Conservation (phyloP, 2,888 invertebrate genomes). For the Brachyptera putata region DNA sequence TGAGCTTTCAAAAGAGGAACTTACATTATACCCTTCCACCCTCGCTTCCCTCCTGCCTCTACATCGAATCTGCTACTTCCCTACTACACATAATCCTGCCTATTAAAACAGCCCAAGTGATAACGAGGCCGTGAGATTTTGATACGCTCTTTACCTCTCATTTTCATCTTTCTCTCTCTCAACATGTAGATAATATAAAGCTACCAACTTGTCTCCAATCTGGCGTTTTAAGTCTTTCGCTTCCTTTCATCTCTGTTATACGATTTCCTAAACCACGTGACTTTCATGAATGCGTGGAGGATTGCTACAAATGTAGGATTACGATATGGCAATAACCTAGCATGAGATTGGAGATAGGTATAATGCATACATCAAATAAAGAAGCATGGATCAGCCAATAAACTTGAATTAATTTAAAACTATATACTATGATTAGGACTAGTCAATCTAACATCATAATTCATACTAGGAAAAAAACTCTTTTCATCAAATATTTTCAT, state of each 20-base stretch:
- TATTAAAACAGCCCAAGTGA: slow-evolving; percentile 32
- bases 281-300: no score
- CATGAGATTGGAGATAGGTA: no score
- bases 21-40: slow-evolving; percentile 25
- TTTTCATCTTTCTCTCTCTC: background rate
- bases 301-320: no score
- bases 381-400: no score
- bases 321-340: no score
- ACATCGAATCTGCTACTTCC: slow-evolving; percentile 13
- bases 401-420: no score
- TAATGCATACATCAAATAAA: no score
- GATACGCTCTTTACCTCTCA: background rate
- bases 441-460: no score
- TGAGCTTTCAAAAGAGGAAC: slow-evolving; percentile 29
- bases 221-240: slow-evolving; percentile 14
- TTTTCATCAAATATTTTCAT: no score
- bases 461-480: no score
- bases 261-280: no score
- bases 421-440: no score
- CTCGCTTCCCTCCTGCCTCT: background rate
- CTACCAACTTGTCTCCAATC: slow-evolving; percentile 31
- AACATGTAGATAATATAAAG: slow-evolving; percentile 29
- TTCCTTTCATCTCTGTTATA: background rate
- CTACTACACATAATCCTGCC: slow-evolving; percentile 32
- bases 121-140: slow-evolving; percentile 28